Conservation (phyloP, 2,888 invertebrate species). For the Iselma pallidipennis region DNA sequence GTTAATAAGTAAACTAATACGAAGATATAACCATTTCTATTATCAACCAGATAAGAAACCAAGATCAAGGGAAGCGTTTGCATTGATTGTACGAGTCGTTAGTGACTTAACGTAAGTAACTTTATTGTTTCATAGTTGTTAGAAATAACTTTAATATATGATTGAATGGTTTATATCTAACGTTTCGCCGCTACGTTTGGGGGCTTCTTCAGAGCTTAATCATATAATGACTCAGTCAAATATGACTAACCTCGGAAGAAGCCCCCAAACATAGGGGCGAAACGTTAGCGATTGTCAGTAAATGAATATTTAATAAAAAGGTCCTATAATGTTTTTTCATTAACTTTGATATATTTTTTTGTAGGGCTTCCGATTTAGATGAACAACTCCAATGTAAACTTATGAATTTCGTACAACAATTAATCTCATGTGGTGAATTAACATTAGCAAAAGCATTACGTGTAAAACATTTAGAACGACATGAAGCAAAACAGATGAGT, state of each 20-base stretch:
- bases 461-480: slow-evolving; percentile 89
- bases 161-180: too few species aligned
- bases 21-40: slow-evolving; percentile 76
- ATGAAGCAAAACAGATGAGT: slow-evolving; percentile 48
- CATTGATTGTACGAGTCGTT: slow-evolving; percentile 90
- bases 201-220: too few species aligned
- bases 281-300: too few species aligned
- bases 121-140: too few species aligned
- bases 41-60: slow-evolving; percentile 74
- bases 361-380: slow-evolving; percentile 83
- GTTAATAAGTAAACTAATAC: slow-evolving; percentile 82
- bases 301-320: too few species aligned
- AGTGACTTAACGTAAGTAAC: slow-evolving; percentile 96
- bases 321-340: too few species aligned
- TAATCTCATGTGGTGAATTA: slow-evolving; percentile 90
- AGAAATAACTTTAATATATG: too few species aligned
- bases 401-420: slow-evolving; percentile 91
- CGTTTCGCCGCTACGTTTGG: too few species aligned
- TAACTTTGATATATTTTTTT: too few species aligned
- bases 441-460: slow-evolving; percentile 88
- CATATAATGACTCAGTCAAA: too few species aligned
- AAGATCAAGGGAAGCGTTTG: slow-evolving; percentile 85
- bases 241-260: too few species aligned
- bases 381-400: slow-evolving; percentile 77
- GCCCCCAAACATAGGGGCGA: too few species aligned